Base-by-base conservation (phyloP, 2,797 vertebrate species). In the Vipera latastei region DNA sequence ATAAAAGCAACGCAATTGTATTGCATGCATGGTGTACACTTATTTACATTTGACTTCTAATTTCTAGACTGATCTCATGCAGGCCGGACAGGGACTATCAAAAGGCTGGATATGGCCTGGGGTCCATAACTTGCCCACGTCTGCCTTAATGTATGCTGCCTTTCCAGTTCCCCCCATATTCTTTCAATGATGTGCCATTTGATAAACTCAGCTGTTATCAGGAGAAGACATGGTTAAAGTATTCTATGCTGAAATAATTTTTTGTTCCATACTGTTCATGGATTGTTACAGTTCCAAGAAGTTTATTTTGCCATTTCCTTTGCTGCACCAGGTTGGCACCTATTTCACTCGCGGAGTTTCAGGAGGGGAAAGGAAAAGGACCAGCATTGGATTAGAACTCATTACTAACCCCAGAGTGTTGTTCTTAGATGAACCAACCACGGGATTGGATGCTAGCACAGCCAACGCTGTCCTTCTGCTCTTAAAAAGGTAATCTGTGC, bases 381-480 rank as follows among this genome's bases (percentile, higher is more conserved):
- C 98, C 6, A 98, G 97, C 96, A 99, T 99, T 26, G 99, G 98
- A 3, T 98, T 99, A 98, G 99, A 99, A 96, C 97, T 99, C 85
- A 98, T 99, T 92, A 98, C 98, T 0, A 98, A 99, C 91, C 98
- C 99, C 0, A 95, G 98, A 0, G 98, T 99, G 89, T 97, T 99
- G 48, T 99, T 99, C 95, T 96, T 99, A 96, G 98, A 99, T 90
- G 99, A 99, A 93, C 98, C 99, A 0, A 99, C 99, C 55, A 98
- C 98, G 1, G 99, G 98, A 13, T 95, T 99, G 93, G 99, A 99
- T 48, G 97, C 99, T 5, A 98, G 98, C 97, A 99, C 99, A 0
- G 98, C 98, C 6, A 98, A 98, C 95, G 98, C 98, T 55, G 98
- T 99, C 59, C 97, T 99, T 73, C 94, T 98, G 94, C 96, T 99